These are phyloP conservation scores for Aplysia californica DNA, from an alignment of 1,140 invertebrate genomes.

Conservation along the genomic window DNA sequence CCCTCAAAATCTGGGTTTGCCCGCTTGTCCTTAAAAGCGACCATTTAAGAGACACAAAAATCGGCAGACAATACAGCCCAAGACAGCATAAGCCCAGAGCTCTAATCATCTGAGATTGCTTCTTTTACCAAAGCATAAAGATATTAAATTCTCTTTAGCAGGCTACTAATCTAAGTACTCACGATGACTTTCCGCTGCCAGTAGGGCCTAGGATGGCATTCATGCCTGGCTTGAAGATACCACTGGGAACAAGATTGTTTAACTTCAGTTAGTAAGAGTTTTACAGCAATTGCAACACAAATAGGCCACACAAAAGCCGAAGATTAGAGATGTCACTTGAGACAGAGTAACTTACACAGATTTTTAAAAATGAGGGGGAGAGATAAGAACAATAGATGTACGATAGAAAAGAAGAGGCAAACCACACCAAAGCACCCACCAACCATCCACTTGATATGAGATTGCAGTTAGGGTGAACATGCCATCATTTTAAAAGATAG, in stretches of 20 bases:
- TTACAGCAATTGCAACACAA: too few relatives aligned
- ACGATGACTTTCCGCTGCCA: slow-evolving; percentile 68
- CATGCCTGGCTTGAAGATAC: slow-evolving; percentile 65
- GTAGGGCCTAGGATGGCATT: slow-evolving; percentile 68
- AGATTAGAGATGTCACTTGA: too few relatives aligned
- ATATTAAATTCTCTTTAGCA: too few relatives aligned
- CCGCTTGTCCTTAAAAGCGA: too few relatives aligned
- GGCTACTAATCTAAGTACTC: too few relatives aligned
- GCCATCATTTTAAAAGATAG: not conserved
- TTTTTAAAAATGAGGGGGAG: not conserved
- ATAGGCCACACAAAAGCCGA: too few relatives aligned
- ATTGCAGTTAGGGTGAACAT: not conserved
- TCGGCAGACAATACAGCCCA: not conserved
- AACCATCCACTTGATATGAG: too few relatives aligned
- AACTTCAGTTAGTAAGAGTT: too few relatives aligned
- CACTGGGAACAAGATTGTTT: slow-evolving; percentile 51
- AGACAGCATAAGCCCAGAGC: not conserved
- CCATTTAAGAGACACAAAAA: not conserved
- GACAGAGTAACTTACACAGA: not conserved
- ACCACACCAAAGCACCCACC: too few relatives aligned
- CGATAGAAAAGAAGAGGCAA: too few relatives aligned
- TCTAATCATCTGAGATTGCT: not conserved
- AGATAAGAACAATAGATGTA: too few relatives aligned
- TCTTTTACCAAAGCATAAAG: not conserved
- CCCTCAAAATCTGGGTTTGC: too few relatives aligned